Evolutionary conservation across 2,113 vertebrate genomes (phyloP).

Genomic region (Meles meles): DNA sequence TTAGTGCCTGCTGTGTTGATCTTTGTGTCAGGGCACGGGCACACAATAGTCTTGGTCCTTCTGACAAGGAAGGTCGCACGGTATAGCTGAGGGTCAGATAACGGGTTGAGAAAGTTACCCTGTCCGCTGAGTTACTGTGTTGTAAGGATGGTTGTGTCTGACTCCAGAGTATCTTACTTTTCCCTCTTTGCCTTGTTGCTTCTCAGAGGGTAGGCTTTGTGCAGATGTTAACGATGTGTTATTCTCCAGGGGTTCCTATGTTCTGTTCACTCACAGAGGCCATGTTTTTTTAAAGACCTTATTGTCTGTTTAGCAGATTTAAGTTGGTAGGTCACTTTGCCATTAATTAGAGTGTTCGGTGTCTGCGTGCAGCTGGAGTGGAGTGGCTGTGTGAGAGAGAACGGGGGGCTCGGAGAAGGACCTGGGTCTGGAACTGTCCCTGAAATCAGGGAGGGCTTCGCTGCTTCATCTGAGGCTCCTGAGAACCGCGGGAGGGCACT

Average conservation of each 20-base stretch:
- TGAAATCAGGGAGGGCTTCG: background rate
- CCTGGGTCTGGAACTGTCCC: background rate
- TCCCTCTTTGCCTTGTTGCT: too few species aligned
- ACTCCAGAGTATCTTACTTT: background rate
- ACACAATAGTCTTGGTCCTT: background rate
- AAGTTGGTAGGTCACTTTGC: background rate
- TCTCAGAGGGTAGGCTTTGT: background rate
- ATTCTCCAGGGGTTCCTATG: background rate
- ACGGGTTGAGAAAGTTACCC: background rate
- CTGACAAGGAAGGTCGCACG: background rate
- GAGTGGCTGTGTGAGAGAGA: background rate
- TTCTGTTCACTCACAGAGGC: background rate
- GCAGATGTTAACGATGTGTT: background rate
- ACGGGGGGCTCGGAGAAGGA: too few species aligned
- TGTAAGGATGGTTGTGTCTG: background rate
- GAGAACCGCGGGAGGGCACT: background rate
- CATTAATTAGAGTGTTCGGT: background rate
- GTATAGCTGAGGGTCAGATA: background rate
- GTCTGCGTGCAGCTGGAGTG: background rate
- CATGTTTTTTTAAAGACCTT: background rate
- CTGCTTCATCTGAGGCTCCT: background rate
- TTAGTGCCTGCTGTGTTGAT: background rate
- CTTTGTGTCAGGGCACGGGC: background rate
- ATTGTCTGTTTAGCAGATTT: background rate
- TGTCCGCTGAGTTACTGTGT: rapidly evolving